Base-by-base conservation (phyloP, 2,113 vertebrate genomes). In the Peromyscus maniculatus region DNA sequence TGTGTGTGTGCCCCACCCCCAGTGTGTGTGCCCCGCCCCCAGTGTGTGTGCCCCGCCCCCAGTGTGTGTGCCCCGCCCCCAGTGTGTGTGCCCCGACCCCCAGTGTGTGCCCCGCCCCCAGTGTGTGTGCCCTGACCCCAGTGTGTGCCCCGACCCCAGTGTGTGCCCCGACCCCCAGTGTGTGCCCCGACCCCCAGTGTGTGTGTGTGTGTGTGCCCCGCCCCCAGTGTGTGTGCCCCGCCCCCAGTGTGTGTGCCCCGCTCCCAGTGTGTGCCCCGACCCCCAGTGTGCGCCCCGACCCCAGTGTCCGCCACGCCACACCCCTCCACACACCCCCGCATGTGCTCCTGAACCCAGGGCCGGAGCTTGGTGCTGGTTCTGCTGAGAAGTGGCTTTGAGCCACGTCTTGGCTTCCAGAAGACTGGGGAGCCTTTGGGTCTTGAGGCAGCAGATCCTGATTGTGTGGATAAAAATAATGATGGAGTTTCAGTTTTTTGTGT, bases 181-280 rank as follows among this genome's bases (percentile, higher is more conserved):
- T 36, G 28, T 80, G 49, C 31, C 31, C 69, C 9, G 7, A n/a
- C n/a, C n/a, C n/a, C n/a, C n/a, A 74, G n/a, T 71, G 15, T 16
- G 13, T 2, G 8, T 19, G 46, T 5, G 39, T 11, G 16, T 0
- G 5, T 9, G 0, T 6, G 24, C 2, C 15, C 67, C 6, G 15
- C 36, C 49, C 16, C 49, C 49, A 55, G 78, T 55, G 7, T 66
- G 64, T 66, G 64, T 66, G 64, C 26, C 64, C 28, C 4, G 26
- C 31, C 10, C 66, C 28, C 66, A 31, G 66, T 13, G 57, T 24
- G 21, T 57, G 57, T 57, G 16, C 16, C 16, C 57, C 2, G 55
- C 3, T 3, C 57, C 57, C 57, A 16, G 57, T 57, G 26, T 31
- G 28, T 52, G 49, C 26, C 26, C 28, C 28, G 3, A 57, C 78